phyloP scores from a whole-genome alignment of 2,113 vertebrate genomes.

The Pao palembangensis region DNA sequence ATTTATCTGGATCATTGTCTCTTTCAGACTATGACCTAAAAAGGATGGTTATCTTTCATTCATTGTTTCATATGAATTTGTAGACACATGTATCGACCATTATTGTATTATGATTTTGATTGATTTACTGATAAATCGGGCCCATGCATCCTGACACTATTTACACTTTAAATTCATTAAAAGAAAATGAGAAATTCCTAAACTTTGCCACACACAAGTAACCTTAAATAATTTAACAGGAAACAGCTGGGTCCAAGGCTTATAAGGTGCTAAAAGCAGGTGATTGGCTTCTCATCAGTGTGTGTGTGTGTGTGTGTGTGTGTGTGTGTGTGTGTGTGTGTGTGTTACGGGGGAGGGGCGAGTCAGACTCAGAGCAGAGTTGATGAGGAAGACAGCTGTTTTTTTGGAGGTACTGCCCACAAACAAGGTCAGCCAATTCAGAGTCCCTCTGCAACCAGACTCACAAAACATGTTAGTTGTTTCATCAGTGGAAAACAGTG shows the following conservation, averaged over 20 bases:
- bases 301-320: conserved; percentile 13
- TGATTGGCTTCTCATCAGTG: conserved; percentile 55
- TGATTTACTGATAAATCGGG: too few species aligned
- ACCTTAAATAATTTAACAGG: conserved; percentile 36
- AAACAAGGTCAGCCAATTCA: conserved; percentile 48
- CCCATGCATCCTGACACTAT: too few species aligned
- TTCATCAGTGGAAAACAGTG: conserved; percentile 33
- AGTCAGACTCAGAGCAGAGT: conserved; percentile 5
- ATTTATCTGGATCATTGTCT: background rate
- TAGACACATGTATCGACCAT: background rate
- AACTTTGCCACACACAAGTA: conserved; percentile 9
- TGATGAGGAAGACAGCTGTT: conserved; percentile 71
- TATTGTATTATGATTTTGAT: background rate
- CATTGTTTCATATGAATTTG: background rate
- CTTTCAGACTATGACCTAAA: too few species aligned
- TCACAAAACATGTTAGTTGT: conserved; percentile 28
- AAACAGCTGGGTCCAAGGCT: conserved; percentile 70
- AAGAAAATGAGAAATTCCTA: too few species aligned
- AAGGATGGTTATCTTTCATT: too few species aligned
- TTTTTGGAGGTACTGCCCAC: conserved; percentile 44
- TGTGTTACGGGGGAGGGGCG: background rate
- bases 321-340: conserved; percentile 12
- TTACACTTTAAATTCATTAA: too few species aligned
- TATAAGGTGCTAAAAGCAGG: conserved; percentile 53
- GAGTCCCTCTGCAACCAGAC: conserved; percentile 29